Evolutionary conservation across 2,888 invertebrate genomes (phyloP).

Genomic region (Calameuta pallipes): DNA sequence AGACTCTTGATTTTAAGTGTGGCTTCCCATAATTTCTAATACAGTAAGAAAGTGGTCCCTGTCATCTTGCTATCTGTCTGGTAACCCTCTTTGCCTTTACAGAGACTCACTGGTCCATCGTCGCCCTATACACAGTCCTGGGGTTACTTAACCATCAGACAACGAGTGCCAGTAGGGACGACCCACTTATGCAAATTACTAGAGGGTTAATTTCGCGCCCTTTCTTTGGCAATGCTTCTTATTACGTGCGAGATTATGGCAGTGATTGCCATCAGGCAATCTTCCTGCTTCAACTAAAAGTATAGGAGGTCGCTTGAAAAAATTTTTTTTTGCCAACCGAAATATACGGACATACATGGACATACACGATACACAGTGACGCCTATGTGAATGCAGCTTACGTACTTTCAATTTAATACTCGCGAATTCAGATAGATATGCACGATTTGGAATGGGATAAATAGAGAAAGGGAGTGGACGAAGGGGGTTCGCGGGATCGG

Average conservation of each 20-base stretch:
- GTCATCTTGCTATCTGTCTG: conserved; percentile 38
- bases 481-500: background rate
- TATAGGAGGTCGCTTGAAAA: background rate
- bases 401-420: background rate
- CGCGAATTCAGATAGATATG: background rate
- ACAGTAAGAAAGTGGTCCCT: conserved; percentile 46
- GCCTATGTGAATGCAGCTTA: background rate
- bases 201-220: conserved; percentile 48
- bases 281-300: background rate
- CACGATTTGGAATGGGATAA: background rate
- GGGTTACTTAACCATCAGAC: background rate
- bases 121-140: background rate
- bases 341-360: background rate
- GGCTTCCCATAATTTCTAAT: conserved; percentile 63
- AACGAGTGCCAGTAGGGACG: conserved; percentile 20
- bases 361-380: background rate
- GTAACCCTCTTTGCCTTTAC: background rate
- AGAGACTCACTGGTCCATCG: background rate
- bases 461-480: background rate
- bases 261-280: background rate
- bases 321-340: background rate
- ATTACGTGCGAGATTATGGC: conserved; percentile 1
- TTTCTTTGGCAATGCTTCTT: conserved; percentile 22
- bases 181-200: conserved; percentile 59
- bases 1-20: conserved; percentile 64